Conservation (phyloP, 2,797 vertebrate species). For the Vireo griseus region DNA sequence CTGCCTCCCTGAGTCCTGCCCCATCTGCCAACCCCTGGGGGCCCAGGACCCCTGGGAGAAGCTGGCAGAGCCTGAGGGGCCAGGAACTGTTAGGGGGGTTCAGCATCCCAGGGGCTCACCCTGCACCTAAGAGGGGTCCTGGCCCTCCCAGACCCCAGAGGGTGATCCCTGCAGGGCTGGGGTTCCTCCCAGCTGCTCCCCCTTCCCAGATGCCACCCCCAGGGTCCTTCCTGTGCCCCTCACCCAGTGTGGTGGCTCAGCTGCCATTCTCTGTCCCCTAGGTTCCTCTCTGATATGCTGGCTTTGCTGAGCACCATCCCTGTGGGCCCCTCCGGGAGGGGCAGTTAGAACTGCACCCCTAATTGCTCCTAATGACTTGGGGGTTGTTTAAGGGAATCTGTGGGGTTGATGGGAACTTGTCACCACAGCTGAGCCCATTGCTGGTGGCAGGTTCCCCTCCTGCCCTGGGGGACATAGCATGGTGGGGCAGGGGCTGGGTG, state of each 20-base stretch:
- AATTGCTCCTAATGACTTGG: constrained; percentile 85
- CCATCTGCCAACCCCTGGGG: background rate
- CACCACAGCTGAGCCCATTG: constrained; percentile 63
- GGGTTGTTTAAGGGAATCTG: constrained; percentile 67
- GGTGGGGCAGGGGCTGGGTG: background rate
- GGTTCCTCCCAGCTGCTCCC: background rate
- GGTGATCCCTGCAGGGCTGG: background rate
- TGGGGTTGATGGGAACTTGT: constrained; percentile 81
- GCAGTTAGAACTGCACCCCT: too few species aligned
- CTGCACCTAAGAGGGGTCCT: background rate
- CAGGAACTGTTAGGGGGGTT: background rate
- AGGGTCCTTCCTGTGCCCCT: background rate
- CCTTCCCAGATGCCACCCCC: constrained; percentile 14
- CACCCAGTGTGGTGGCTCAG: constrained; percentile 74
- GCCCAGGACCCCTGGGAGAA: accelerated
- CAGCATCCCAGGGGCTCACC: background rate
- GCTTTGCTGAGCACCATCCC: background rate
- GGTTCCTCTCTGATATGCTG: constrained; percentile 55
- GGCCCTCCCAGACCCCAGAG: background rate
- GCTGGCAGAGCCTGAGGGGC: background rate
- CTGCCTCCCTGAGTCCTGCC: background rate
- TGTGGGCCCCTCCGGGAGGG: accelerated
- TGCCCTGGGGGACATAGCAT: accelerated
- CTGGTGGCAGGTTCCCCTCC: background rate
- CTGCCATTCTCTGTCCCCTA: constrained; percentile 85